phyloP scores from a whole-genome alignment of 2,113 vertebrate species.

The Thunnus maccoyii region DNA sequence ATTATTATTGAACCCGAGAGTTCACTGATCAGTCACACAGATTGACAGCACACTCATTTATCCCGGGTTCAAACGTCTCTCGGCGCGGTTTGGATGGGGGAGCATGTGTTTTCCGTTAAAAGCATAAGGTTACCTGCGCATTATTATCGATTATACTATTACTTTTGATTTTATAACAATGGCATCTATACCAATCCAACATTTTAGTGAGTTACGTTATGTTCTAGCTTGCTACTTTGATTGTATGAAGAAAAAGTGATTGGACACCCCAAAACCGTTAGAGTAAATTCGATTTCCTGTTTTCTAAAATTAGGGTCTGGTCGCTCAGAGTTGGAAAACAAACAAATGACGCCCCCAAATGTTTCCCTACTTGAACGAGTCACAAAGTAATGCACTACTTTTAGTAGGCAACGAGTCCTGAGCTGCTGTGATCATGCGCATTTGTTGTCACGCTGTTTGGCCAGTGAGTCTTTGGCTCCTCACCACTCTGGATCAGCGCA shows the following conservation, averaged over 20 bases:
- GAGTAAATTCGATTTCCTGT: too few species aligned
- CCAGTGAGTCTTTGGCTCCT: conserved; percentile 50
- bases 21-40: conserved; percentile 80
- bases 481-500: conserved; percentile 46
- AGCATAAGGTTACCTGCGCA: not conserved
- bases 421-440: conserved; percentile 67
- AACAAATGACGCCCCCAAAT: not conserved
- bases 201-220: not conserved
- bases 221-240: not conserved
- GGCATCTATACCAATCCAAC: not conserved
- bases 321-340: not conserved
- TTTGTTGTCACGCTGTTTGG: conserved; percentile 52
- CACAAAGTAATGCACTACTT: conserved; percentile 14
- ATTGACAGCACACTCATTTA: conserved; percentile 61
- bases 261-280: too few species aligned
- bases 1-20: conserved; percentile 75
- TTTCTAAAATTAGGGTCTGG: not conserved
- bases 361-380: not conserved
- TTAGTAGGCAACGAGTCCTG: conserved; percentile 1
- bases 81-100: not conserved
- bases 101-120: not conserved
- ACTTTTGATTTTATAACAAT: not conserved
- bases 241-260: not conserved
- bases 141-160: not conserved
- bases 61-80: not conserved